phyloP scores from a whole-genome alignment of 2,113 vertebrate species.

The Osmerus mordax region DNA sequence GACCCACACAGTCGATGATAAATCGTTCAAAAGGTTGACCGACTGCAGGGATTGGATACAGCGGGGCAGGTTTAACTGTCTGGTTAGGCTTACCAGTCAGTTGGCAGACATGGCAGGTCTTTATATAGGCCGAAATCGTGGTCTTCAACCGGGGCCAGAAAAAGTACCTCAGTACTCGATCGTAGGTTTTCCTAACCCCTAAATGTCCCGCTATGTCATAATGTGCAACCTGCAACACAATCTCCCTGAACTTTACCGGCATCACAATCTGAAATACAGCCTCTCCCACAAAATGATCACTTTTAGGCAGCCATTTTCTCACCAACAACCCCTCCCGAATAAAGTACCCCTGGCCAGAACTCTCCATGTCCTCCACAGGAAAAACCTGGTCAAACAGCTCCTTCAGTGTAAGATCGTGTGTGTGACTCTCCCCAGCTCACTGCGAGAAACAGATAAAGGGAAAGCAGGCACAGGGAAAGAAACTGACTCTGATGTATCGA shows the following conservation, averaged over 20 bases:
- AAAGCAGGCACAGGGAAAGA: not conserved
- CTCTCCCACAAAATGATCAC: not conserved
- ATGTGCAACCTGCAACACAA: too few relatives aligned
- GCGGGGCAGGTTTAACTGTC: not conserved
- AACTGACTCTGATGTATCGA: not conserved
- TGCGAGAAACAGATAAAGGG: not conserved
- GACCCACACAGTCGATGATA: conserved; percentile 3
- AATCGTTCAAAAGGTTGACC: not conserved
- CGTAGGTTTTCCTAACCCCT: too few relatives aligned
- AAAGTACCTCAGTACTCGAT: not conserved
- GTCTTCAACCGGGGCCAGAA: not conserved
- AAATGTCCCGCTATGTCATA: not conserved
- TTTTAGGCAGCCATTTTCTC: too few relatives aligned
- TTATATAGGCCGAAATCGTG: not conserved
- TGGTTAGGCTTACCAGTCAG: not conserved
- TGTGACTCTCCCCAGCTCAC: not conserved
- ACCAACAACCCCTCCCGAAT: not conserved
- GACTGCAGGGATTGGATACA: not conserved
- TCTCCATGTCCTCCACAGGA: not conserved
- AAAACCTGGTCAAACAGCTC: not conserved
- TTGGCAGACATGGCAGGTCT: not conserved
- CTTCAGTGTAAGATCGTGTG: conserved; percentile 5
- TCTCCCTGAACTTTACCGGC: not conserved
- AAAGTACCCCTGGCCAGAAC: not conserved
- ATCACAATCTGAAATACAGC: not conserved